phyloP scores from a whole-genome alignment of 2,797 vertebrate species.

The Valencia hispanica region DNA sequence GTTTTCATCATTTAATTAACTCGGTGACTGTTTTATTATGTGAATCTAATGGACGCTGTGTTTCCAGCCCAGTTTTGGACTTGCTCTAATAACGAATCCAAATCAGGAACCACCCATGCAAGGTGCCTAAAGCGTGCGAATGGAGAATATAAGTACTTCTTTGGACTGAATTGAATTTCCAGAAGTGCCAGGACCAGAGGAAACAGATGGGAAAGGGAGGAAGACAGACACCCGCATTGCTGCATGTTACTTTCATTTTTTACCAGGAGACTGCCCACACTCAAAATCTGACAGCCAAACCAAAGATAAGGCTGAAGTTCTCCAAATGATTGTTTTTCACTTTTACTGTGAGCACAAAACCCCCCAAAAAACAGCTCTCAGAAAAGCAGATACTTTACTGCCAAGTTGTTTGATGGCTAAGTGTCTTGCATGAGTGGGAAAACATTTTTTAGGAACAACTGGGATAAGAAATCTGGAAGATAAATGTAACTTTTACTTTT shows the following conservation, averaged over 20 bases:
- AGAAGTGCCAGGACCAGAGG: slow-evolving; percentile 42
- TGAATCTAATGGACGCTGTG: slow-evolving; percentile 31
- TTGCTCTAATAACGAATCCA: slow-evolving; percentile 33
- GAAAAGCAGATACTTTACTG: slow-evolving; percentile 9
- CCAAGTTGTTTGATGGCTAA: slow-evolving; percentile 22
- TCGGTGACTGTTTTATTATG: slow-evolving; percentile 27
- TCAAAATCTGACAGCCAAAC: slow-evolving; percentile 33
- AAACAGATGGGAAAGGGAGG: slow-evolving; percentile 62
- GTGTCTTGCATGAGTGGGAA: slow-evolving; percentile 3
- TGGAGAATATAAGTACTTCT: slow-evolving; percentile 31
- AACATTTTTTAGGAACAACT: not conserved
- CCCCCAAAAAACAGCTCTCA: slow-evolving; percentile 23
- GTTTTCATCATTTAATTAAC: slow-evolving; percentile 36
- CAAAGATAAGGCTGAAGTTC: slow-evolving; percentile 43
- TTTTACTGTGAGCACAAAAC: slow-evolving; percentile 32
- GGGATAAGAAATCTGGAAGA: not conserved
- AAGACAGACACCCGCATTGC: slow-evolving; percentile 75
- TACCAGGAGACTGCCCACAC: slow-evolving; percentile 61
- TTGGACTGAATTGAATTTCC: slow-evolving; percentile 26
- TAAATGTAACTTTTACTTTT: slow-evolving; percentile 12
- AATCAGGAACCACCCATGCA: slow-evolving; percentile 30
- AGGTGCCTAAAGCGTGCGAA: slow-evolving; percentile 23
- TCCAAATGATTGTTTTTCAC: slow-evolving; percentile 57
- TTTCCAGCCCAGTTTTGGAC: slow-evolving; percentile 32
- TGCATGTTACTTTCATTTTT: slow-evolving; percentile 55